Conservation (phyloP, 1,140 invertebrate species). For the Calephelis nemesis region DNA sequence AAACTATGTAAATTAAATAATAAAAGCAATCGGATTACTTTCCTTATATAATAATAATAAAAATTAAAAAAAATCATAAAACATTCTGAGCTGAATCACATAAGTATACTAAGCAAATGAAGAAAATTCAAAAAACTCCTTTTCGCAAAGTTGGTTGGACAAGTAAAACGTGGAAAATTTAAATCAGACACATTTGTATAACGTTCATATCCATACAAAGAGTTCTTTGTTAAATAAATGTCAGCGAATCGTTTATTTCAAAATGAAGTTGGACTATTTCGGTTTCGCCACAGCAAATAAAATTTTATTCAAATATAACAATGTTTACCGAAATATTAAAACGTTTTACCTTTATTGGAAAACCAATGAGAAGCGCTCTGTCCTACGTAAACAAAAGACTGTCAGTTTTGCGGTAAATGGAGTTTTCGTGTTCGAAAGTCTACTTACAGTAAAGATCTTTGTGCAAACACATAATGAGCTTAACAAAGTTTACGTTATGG, state of each 20-base stretch:
- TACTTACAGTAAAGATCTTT: slow-evolving; percentile 7
- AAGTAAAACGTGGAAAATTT: too few species aligned
- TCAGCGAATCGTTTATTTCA: background rate
- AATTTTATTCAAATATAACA: slow-evolving; percentile 6
- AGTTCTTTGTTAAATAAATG: background rate
- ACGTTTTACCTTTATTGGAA: slow-evolving; percentile 12
- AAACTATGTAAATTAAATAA: too few species aligned
- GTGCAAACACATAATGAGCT: background rate
- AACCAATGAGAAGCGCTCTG: background rate
- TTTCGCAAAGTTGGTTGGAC: too few species aligned
- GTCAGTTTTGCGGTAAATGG: slow-evolving; percentile 9
- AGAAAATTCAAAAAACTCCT: too few species aligned
- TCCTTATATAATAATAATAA: too few species aligned
- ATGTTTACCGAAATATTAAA: slow-evolving; percentile 3
- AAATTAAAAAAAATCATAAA: too few species aligned
- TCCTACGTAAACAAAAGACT: slow-evolving; percentile 13
- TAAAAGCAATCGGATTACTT: too few species aligned
- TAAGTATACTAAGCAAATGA: too few species aligned
- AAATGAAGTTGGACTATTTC: background rate
- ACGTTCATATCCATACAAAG: background rate
- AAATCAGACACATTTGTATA: too few species aligned
- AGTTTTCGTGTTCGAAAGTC: slow-evolving; percentile 3
- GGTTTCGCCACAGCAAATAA: background rate
- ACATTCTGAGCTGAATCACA: too few species aligned
- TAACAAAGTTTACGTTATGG: background rate